Evolutionary conservation across 2,113 vertebrate genomes (phyloP).

Genomic region (Nothobranchius furzeri): DNA sequence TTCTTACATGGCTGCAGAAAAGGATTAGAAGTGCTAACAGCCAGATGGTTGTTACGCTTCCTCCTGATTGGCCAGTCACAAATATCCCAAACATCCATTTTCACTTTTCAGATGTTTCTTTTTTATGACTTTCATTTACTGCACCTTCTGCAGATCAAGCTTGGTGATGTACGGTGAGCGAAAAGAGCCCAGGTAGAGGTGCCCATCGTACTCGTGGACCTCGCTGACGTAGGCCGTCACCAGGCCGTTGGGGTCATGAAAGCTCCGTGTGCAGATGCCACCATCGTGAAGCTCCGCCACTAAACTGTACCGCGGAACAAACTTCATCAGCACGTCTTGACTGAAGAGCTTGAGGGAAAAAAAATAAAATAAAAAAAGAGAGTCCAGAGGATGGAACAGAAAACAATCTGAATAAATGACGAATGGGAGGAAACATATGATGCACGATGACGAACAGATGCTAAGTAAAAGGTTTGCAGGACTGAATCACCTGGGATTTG

Average conservation of each 20-base stretch:
- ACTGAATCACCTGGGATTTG: no score
- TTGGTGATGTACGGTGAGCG: conserved; percentile 86
- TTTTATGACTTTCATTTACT: conserved; percentile 1
- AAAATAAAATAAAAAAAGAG: background rate
- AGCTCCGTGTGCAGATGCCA: conserved; percentile 87
- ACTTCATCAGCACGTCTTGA: conserved; percentile 85
- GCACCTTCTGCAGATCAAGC: conserved; percentile 83
- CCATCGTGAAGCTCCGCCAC: conserved; percentile 90
- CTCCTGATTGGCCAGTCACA: no score
- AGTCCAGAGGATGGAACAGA: background rate
- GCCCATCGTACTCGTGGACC: conserved; percentile 86
- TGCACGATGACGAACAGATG: no score
- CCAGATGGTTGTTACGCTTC: no score
- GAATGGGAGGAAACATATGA: no score
- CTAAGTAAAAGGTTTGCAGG: no score
- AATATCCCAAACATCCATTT: no score
- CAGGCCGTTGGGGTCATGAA: conserved; percentile 89
- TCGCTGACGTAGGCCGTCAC: conserved; percentile 86
- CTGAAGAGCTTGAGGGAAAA: conserved; percentile 84
- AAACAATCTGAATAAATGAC: no score
- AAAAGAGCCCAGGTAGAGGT: conserved; percentile 94
- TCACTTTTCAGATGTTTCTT: no score
- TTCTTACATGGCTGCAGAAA: no score
- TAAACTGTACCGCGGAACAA: conserved; percentile 90
- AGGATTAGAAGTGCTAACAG: no score